A percentile compares a stretch with the other conserved stretches of the same genome.
These are phyloP conservation scores for Anthoscopus minutus DNA, from an alignment of 2,113 vertebrate species.

Conservation along the genomic window DNA sequence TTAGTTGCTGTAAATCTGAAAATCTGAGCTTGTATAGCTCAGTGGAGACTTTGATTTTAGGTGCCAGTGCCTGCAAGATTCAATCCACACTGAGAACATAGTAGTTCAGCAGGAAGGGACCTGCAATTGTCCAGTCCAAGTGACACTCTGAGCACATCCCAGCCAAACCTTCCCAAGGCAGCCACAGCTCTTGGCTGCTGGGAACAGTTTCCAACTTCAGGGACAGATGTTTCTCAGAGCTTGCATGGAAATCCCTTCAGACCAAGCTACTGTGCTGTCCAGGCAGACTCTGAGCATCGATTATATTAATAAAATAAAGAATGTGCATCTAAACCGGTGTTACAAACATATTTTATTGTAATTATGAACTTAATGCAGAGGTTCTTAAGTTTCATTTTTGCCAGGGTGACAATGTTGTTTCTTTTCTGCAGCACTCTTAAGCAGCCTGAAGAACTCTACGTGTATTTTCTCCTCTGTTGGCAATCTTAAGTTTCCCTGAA, in stretches of 20 bases:
- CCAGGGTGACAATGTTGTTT: not conserved
- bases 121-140: not conserved
- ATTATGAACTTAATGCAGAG: not conserved
- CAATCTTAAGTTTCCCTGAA: not conserved
- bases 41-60: not conserved
- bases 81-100: not conserved
- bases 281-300: not conserved
- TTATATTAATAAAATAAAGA: not conserved
- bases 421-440: not conserved
- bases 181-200: not conserved
- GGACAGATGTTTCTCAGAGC: not conserved
- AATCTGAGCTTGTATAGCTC: not conserved
- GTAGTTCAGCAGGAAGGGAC: not conserved
- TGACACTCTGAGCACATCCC: not conserved
- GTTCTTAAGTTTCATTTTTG: not conserved
- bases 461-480: not conserved
- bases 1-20: not conserved
- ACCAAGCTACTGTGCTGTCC: not conserved
- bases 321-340: not conserved
- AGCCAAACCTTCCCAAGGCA: not conserved
- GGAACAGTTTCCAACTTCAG: not conserved
- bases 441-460: not conserved
- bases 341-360: not conserved
- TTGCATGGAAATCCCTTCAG: not conserved
- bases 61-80: not conserved